These are phyloP conservation scores for Heliocidaris tuberculata DNA, from an alignment of 35 echinoderm and acorn worm species.

Conservation along the genomic window DNA sequence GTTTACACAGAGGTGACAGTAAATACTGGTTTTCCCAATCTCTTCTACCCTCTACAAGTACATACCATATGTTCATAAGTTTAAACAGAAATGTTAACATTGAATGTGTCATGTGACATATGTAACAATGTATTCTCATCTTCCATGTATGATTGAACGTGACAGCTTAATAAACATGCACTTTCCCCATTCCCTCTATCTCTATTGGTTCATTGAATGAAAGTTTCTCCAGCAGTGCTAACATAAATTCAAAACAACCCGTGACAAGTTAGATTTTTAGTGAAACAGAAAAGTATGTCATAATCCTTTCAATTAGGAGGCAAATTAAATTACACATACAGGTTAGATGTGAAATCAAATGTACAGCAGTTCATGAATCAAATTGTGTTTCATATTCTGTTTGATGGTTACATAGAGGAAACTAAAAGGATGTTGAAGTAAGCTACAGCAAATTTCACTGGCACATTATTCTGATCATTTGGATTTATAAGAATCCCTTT, in stretches of 20 bases:
- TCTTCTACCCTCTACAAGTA: neutral
- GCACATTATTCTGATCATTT: neutral
- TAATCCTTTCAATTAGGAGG: neutral
- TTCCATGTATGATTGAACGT: neutral
- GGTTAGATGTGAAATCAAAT: neutral
- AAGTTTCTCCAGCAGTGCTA: neutral
- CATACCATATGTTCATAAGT: neutral
- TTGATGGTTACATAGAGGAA: neutral
- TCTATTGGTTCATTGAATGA: neutral
- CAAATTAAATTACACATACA: neutral
- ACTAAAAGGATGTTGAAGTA: neutral
- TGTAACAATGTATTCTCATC: neutral
- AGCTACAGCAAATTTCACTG: neutral
- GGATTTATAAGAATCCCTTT: neutral
- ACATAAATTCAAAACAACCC: neutral
- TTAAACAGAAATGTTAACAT: neutral
- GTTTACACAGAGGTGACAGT: conserved; percentile 1
- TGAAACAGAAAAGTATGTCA: neutral
- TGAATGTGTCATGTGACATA: neutral
- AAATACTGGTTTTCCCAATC: neutral
- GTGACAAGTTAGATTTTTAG: neutral
- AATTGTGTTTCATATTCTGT: neutral
- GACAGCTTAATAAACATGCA: neutral
- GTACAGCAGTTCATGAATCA: too few relatives aligned
- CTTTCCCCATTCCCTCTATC: neutral